Evolutionary conservation across 2,113 vertebrate species (phyloP), one percentile per base, ranked within the genome.

Genomic region (Heloderma charlesbogerti): DNA sequence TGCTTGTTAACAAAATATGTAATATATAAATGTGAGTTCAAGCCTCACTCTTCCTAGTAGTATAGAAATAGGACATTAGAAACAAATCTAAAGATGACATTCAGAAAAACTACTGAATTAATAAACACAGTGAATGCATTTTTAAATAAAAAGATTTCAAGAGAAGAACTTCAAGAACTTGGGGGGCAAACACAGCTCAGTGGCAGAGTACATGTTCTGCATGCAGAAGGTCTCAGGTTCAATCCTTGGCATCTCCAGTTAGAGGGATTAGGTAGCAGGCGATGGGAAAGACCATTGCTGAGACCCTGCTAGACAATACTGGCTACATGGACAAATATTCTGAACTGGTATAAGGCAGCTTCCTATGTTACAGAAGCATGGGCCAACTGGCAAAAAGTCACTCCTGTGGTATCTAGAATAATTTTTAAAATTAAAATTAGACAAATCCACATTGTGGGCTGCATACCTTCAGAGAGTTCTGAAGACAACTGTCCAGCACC

Each of bases 81-180:
- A 82, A 72, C 88, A 85, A 75, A 40, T 88, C 57, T 60, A 81
- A 86, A 54, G 4, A 57, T 74, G 89, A 48, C 60, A 10, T 75
- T 48, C 13, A 84, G 25, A 60, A 10, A 85, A 88, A 90, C 63
- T 51, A 12, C 0, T 27, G 89, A 85, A 90, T 15, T 88, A 57
- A 57, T 45, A 83, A 79, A 79, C 72, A 74, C 6, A 31, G 89
- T 89, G 6, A 31, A 48, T 45, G 60, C 91, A 93, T 81, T 63
- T 82, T 88, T 40, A 88, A 92, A 74, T 86, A 78, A 0, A 89
- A 48, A 93, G 77, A 77, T 90, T 69, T 78, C 88, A 80, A 6
- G 45, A 93, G 85, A 90, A 82, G 67, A 93, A 66, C 72, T 84
- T 89, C 83, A 95, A n/a, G 13, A 15, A 74, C 66, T 69, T 69